Percentiles rank a stretch among this genome's conserved stretches.
Conservation (phyloP, 1,140 invertebrate genomes). For the Tetramorium simillimum region DNA sequence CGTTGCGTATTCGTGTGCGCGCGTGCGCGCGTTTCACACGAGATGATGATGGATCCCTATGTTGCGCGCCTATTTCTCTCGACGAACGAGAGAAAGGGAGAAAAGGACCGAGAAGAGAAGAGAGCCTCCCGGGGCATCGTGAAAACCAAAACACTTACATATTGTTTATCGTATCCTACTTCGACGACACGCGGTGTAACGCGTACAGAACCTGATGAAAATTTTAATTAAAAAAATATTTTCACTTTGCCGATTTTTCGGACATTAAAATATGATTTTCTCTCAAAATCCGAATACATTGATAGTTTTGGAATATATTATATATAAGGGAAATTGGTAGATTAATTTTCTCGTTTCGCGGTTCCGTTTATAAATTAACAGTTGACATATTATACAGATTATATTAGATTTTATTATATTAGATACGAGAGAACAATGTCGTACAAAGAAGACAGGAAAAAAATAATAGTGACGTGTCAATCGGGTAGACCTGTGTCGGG, state of each 20-base stretch:
- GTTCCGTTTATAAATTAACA: neutral
- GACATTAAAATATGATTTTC: neutral
- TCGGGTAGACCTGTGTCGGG: neutral
- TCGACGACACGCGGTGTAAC: neutral
- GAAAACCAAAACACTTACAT: neutral
- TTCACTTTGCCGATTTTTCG: neutral
- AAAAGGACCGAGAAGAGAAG: slow-evolving; percentile 8
- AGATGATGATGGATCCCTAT: slow-evolving; percentile 8
- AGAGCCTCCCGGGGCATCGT: slow-evolving; percentile 4
- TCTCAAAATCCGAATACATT: neutral
- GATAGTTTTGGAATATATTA: neutral
- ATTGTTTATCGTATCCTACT: neutral
- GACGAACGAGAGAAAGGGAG: slow-evolving; percentile 12
- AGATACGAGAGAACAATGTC: neutral
- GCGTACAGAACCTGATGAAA: neutral
- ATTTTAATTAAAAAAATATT: neutral
- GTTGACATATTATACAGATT: neutral
- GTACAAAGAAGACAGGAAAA: slow-evolving; percentile 33
- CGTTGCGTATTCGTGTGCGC: neutral
- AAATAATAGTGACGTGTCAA: neutral
- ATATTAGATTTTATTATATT: neutral
- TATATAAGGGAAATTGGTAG: neutral
- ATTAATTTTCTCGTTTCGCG: neutral
- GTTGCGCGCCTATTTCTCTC: slow-evolving; percentile 14
- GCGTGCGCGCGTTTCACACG: slow-evolving; percentile 6